Base-by-base conservation (phyloP, 2,113 vertebrate species). In the Hypomesus transpacificus region DNA sequence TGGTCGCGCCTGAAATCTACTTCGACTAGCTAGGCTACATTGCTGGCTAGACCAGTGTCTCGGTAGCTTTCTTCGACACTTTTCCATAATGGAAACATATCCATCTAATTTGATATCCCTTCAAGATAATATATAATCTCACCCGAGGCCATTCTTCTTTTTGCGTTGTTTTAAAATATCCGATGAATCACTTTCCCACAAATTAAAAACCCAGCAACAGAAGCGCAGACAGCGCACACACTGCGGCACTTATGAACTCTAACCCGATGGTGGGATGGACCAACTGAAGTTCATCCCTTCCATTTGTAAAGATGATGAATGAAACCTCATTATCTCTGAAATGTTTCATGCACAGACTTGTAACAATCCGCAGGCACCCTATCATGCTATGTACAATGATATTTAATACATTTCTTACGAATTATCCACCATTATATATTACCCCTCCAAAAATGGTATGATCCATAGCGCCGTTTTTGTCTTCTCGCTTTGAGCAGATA, bases 101-200 rank as follows among this genome's bases (percentile, higher is more conserved):
- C 17, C 4, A 3, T 3, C 54, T 5, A 3, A 17, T 18, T 56
- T 56, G 0, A 17, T 18, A 18, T 20, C n/a, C 16, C 54, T 11
- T n/a, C 4, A 18, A 20, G 16, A 56, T 56, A 56, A 56, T 8
- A 16, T 14, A 20, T 4, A 4, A 13, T 6, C 84, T 89, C 79
- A 93, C 92, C 91, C 57, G 92, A 91, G 75, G 92, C 87, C 92
- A 93, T 93, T 68, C 1, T n/a, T 76, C 22, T 5, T 26, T 20
- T 34, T 71, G 76, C n/a, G 17, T 24, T 60, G 16, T 46, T 56
- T 74, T 76, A 76, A 80, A 77, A 81, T 90, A 90, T 70, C 9
- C 52, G 66, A 72, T 28, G 2, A n/a, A 59, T 31, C 50, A 6
- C 71, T 31, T 70, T 24, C 68, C 72, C 70, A 59, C 72, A 54